Base-by-base conservation (phyloP, 2,113 vertebrate species). In the Mystacornis crossleyi region DNA sequence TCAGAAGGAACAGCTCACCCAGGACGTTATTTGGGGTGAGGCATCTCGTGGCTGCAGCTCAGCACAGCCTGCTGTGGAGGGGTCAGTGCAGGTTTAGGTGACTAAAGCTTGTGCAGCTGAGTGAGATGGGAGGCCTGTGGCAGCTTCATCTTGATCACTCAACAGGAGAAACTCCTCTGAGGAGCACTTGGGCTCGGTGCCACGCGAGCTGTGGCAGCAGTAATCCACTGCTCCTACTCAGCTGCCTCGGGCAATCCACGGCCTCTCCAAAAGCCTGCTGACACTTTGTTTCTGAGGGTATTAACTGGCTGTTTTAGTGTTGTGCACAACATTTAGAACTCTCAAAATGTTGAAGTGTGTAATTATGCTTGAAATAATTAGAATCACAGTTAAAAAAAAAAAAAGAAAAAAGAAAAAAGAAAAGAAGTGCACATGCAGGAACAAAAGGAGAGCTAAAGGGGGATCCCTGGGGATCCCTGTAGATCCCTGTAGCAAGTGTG, bases 191-290 rank as follows among this genome's bases (percentile, higher is more conserved):
- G 95, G 79, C 91, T 94, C 84, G 60, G 86, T 69, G 78, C 72
- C 91, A 94, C 24, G 26, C 23, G 91, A 85, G 93, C 21, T 93
- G 91, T 74, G 74, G 72, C 81, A 57, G 89, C 92, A 91, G 94
- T 55, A 85, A 93, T 73, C 67, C 79, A 89, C 17, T 45, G 60
- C 71, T 88, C 81, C 74, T 77, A 40, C 70, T 65, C 80, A 79
- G 80, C 75, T 95, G 87, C 79, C 89, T 85, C 67, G 58, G 93
- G 81, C 70, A 77, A 48, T 34, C 51, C 58, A 31, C 5, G 9
- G 79, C 80, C 87, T 81, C 81, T 81, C 38, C 79, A 66, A 61
- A 54, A 84, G 62, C 58, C 25, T 81, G 38, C 53, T 67, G 86
- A 69, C 5, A 38, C 20, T 78, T 81, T 48, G 36, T 29, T 95